Conservation (phyloP, 1,140 invertebrate species). For the Heterodera schachtii region DNA sequence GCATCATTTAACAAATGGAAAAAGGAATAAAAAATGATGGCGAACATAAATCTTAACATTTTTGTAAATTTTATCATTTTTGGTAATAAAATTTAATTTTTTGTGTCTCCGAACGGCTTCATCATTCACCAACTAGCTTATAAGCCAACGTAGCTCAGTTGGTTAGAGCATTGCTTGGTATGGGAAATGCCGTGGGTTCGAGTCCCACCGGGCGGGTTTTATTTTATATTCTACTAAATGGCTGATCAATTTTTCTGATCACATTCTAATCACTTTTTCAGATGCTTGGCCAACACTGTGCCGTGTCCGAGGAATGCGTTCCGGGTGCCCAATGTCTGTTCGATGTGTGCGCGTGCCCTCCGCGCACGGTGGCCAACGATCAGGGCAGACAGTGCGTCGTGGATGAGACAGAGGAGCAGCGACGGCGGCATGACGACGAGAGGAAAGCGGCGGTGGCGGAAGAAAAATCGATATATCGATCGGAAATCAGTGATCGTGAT, state of each 20-base stretch:
- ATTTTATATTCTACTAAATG: not conserved
- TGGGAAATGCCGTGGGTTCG: not conserved
- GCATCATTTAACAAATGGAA: no score
- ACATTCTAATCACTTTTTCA: conserved; percentile 13
- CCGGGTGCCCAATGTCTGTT: conserved; percentile 43
- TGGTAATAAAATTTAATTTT: no score
- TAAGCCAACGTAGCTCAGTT: no score
- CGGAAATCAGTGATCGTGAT: not conserved
- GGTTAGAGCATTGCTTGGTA: not conserved
- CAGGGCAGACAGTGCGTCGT: conserved; percentile 30
- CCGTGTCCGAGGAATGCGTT: conserved; percentile 35
- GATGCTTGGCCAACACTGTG: conserved; percentile 33
- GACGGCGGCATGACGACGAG: not conserved
- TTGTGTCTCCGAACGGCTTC: no score
- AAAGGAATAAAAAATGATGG: no score
- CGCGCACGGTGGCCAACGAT: conserved; percentile 39
- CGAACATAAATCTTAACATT: no score
- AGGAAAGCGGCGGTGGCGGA: not conserved
- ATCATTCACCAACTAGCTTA: no score
- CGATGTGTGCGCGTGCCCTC: conserved; percentile 48
- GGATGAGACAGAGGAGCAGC: conserved; percentile 12
- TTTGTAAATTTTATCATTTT: no score
- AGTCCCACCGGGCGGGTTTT: no score
- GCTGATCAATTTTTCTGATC: not conserved
- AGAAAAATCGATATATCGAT: not conserved